phyloP scores from a whole-genome alignment of 2,888 invertebrate species.

The Schrankia costaestrigalis region DNA sequence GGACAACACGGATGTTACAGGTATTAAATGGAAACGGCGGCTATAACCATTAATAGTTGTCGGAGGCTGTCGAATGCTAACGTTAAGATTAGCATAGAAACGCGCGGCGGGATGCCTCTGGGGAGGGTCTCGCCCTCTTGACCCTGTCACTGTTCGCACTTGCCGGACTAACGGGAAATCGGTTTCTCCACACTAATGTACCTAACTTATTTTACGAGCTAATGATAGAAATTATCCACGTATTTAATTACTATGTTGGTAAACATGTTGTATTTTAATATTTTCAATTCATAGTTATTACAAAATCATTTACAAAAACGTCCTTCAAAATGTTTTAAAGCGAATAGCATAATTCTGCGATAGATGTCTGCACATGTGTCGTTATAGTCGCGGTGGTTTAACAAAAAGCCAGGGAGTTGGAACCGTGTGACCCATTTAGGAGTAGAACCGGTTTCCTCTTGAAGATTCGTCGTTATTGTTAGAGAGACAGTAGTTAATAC shows the following conservation, averaged over 20 bases:
- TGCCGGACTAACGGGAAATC: conserved; percentile 70
- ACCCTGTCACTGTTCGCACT: conserved; percentile 74
- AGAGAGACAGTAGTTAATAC: conserved; percentile 71
- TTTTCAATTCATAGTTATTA: conserved; percentile 13
- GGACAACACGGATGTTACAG: conserved; percentile 51
- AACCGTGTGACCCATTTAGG: conserved; percentile 80
- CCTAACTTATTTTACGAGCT: conserved; percentile 40
- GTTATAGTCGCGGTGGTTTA: conserved; percentile 51
- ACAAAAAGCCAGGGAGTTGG: conserved; percentile 69
- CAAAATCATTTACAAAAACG: neutral
- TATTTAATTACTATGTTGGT: conserved; percentile 39
- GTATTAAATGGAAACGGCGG: conserved; percentile 63
- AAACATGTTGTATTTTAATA: conserved; percentile 11
- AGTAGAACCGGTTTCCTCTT: conserved; percentile 77
- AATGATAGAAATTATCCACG: conserved; percentile 44
- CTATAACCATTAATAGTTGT: conserved; percentile 75
- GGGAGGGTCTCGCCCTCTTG: conserved; percentile 72
- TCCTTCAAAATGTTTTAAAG: neutral
- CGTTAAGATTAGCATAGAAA: conserved; percentile 76
- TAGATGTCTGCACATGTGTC: conserved; percentile 27
- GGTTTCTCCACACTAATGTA: conserved; percentile 55
- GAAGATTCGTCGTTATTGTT: conserved; percentile 73
- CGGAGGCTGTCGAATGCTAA: conserved; percentile 67
- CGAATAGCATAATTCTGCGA: conserved; percentile 26
- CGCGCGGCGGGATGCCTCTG: conserved; percentile 63